phyloP scores from a whole-genome alignment of 2,113 vertebrate species.

The Brienomyrus brachyistius region DNA sequence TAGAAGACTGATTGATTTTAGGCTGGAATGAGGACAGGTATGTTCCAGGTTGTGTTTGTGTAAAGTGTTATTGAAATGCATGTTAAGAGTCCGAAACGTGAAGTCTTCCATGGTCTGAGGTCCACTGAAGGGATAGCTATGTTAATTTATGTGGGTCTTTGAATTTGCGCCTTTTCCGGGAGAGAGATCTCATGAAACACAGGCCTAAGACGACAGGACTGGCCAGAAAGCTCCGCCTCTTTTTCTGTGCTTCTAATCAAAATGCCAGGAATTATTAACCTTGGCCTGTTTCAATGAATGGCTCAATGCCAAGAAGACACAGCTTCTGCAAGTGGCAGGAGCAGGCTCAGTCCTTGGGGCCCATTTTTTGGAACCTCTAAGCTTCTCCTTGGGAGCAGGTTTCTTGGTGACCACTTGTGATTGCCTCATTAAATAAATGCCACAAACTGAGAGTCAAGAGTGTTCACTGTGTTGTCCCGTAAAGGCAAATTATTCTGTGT shows the following conservation, averaged over 20 bases:
- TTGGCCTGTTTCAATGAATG: slow-evolving; percentile 36
- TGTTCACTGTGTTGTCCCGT: neutral
- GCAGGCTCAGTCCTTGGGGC: slow-evolving; percentile 15
- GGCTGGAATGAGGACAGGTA: neutral
- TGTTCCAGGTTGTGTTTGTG: neutral
- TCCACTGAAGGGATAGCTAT: neutral
- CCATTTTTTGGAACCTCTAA: slow-evolving; percentile 23
- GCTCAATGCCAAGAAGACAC: slow-evolving; percentile 29
- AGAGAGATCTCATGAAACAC: slow-evolving; percentile 27
- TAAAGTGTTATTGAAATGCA: neutral
- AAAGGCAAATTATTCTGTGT: neutral
- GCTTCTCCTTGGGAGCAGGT: slow-evolving; percentile 26
- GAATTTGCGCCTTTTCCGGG: slow-evolving; percentile 36
- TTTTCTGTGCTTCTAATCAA: slow-evolving; percentile 32
- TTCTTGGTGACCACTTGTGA: slow-evolving; percentile 27
- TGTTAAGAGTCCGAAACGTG: neutral
- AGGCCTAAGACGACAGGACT: slow-evolving; percentile 31
- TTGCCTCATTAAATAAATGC: slow-evolving; percentile 33
- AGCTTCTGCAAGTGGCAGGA: slow-evolving; percentile 27
- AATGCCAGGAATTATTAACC: slow-evolving; percentile 32
- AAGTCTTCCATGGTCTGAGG: neutral
- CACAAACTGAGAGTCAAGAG: neutral
- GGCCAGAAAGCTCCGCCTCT: slow-evolving; percentile 31
- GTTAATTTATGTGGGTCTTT: neutral
- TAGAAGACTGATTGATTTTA: neutral